These are phyloP conservation scores for Pangasianodon hypophthalmus DNA, from an alignment of 2,113 vertebrate species.

Conservation along the genomic window DNA sequence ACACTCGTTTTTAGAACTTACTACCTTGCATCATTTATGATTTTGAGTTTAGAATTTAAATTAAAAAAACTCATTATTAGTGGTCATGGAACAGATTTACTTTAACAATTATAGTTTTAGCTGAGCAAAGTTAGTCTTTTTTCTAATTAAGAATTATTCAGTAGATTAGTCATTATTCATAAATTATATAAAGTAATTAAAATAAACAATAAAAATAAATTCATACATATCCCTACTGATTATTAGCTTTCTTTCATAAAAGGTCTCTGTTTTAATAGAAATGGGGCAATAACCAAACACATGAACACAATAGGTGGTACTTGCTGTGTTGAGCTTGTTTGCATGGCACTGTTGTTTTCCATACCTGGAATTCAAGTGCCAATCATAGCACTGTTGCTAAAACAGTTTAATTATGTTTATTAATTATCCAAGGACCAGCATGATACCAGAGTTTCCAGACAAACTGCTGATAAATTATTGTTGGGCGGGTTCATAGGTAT, in stretches of 20 bases:
- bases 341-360: not conserved
- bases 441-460: not conserved
- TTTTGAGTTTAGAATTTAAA: not conserved
- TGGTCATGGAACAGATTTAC: not conserved
- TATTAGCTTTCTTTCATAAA: not conserved
- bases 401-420: not conserved
- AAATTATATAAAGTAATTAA: not conserved
- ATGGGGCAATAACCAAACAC: not conserved
- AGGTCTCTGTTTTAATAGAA: not conserved
- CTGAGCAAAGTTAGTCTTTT: not conserved
- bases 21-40: not conserved
- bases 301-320: not conserved
- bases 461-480: no score
- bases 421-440: not conserved
- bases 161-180: not conserved
- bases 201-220: not conserved
- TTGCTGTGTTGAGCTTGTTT: not conserved
- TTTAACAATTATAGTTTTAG: not conserved
- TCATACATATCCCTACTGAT: not conserved
- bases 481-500: not conserved
- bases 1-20: not conserved
- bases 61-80: not conserved
- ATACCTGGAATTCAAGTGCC: not conserved
- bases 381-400: not conserved
- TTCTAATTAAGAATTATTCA: not conserved